Evolutionary conservation across 2,888 invertebrate species (phyloP).

Genomic region (Matsumyia berberina): DNA sequence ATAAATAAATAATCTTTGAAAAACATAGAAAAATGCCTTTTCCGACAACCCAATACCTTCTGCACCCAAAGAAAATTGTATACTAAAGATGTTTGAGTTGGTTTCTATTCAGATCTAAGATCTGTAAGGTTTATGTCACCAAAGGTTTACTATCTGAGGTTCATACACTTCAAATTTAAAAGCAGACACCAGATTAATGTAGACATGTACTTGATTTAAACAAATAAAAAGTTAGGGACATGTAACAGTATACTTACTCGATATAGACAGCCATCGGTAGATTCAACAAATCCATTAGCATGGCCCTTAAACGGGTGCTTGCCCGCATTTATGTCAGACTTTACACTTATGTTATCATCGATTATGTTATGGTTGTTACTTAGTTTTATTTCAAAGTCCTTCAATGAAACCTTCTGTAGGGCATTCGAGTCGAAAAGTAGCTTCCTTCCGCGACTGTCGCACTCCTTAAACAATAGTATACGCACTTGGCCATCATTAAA

Average conservation of each 20-base stretch:
- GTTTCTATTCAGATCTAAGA: too few relatives aligned
- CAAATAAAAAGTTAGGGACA: neutral
- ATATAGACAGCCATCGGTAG: constrained; percentile 87
- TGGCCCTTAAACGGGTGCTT: constrained; percentile 78
- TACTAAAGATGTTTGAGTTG: too few relatives aligned
- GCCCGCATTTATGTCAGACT: constrained; percentile 42
- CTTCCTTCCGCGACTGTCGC: constrained; percentile 92
- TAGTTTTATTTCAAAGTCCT: constrained; percentile 77
- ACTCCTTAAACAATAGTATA: constrained; percentile 93
- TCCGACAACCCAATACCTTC: too few relatives aligned
- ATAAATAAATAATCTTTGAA: too few relatives aligned
- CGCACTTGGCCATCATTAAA: constrained; percentile 90
- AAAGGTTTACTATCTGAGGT: too few relatives aligned
- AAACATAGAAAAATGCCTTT: too few relatives aligned
- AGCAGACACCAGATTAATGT: too few relatives aligned
- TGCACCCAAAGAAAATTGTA: too few relatives aligned
- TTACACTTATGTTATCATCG: constrained; percentile 67
- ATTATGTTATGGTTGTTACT: constrained; percentile 54
- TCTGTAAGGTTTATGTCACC: too few relatives aligned
- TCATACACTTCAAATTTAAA: too few relatives aligned
- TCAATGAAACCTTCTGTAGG: constrained; percentile 86
- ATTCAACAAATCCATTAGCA: constrained; percentile 86
- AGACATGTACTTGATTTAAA: too few relatives aligned
- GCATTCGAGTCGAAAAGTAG: constrained; percentile 93
- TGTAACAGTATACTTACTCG: constrained; percentile 85